phyloP scores from a whole-genome alignment of 37 sponge, comb jelly and placozoan genomes.

The Chondrilla cf. caribensis region DNA sequence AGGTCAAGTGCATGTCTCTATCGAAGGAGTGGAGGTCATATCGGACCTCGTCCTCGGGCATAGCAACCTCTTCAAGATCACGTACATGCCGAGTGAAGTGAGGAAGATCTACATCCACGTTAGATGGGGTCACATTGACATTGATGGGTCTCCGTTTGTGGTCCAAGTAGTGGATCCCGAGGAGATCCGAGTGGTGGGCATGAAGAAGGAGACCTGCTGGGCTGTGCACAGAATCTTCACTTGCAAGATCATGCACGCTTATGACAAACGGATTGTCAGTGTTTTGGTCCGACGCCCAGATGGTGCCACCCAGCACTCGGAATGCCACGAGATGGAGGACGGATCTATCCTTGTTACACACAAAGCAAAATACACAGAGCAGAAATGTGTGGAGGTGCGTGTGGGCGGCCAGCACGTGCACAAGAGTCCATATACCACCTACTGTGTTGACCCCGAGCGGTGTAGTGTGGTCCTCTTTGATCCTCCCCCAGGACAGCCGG shows the following conservation, averaged over 20 bases:
- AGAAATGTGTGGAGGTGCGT: slow-evolving; percentile 53
- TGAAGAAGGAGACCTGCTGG: slow-evolving; percentile 32
- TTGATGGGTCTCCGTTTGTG: slow-evolving; percentile 59
- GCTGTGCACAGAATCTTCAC: slow-evolving; percentile 34
- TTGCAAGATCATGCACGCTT: slow-evolving; percentile 34
- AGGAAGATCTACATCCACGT: slow-evolving; percentile 57
- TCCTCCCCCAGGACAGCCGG: slow-evolving; percentile 49
- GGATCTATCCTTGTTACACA: slow-evolving; percentile 52
- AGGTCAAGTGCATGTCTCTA: slow-evolving; percentile 59
- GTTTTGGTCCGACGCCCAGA: slow-evolving; percentile 49
- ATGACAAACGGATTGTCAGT: slow-evolving; percentile 30
- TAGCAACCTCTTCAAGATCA: slow-evolving; percentile 44
- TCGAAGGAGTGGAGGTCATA: slow-evolving; percentile 11
- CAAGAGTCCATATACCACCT: slow-evolving; percentile 69
- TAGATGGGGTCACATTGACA: slow-evolving; percentile 51
- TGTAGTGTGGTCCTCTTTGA: slow-evolving; percentile 57
- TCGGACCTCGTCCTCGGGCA: slow-evolving; percentile 11
- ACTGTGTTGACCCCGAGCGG: slow-evolving; percentile 71
- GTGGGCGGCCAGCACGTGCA: slow-evolving; percentile 51
- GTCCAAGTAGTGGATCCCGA: slow-evolving; percentile 65
- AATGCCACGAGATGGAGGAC: slow-evolving; percentile 11
- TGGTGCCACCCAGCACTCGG: slow-evolving; percentile 32
- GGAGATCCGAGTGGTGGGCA: slow-evolving; percentile 32
- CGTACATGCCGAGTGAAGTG: slow-evolving; percentile 44
- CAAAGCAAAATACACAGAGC: slow-evolving; percentile 39